Evolutionary conservation across 1,140 invertebrate genomes (phyloP).

Genomic region (Latrodectus geometricus): DNA sequence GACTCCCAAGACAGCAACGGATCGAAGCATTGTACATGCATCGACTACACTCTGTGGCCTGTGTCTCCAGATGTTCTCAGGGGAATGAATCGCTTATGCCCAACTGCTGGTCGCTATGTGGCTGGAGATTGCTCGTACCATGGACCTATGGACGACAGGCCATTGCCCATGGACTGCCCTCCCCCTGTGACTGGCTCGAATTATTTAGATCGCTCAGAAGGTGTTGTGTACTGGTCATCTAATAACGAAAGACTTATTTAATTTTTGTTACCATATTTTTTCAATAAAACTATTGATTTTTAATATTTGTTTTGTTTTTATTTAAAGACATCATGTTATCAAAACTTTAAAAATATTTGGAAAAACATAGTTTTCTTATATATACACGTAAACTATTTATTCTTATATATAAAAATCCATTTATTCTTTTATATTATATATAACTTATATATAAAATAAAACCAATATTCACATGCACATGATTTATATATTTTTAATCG

Average conservation of each 20-base stretch:
- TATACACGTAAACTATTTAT: no score
- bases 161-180: conserved; percentile 31
- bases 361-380: no score
- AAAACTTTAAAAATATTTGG: no score
- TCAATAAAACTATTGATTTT: no score
- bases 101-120: conserved; percentile 13
- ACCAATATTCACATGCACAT: no score
- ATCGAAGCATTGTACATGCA: conserved; percentile 41
- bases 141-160: conserved; percentile 4
- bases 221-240: conserved; percentile 54
- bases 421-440: no score
- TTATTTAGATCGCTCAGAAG: conserved; percentile 49
- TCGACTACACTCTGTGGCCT: conserved; percentile 41
- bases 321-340: no score
- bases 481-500: no score
- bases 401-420: no score
- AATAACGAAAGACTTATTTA: conserved; percentile 60
- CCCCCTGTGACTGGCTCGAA: conserved; percentile 58
- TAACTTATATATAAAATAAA: no score
- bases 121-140: conserved; percentile 23
- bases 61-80: background rate
- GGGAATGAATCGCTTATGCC: conserved; percentile 6
- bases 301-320: no score
- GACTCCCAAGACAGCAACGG: background rate
- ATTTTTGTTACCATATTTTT: background rate